Conservation (phyloP, 1,140 invertebrate genomes). For the Drosophila saltans region DNA sequence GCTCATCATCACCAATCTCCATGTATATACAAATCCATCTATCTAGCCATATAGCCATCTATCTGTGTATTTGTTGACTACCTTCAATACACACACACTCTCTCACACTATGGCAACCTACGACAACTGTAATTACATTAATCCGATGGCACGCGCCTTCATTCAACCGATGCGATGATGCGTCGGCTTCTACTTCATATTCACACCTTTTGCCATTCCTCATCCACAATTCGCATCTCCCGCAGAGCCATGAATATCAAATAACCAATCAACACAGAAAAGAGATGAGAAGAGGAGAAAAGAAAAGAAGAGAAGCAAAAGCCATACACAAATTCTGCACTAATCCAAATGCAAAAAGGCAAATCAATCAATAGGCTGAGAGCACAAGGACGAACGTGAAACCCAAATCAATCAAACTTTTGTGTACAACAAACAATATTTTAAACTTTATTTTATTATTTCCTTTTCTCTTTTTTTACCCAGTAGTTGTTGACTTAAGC, state of each 20-base stretch:
- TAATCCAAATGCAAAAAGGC: constrained; percentile 68
- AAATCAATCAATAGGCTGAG: constrained; percentile 67
- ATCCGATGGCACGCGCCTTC: constrained; percentile 63
- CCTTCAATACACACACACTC: constrained; percentile 21
- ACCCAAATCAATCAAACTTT: constrained; percentile 78
- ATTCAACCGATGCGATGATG: background rate
- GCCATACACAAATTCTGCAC: constrained; percentile 43
- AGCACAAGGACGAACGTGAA: constrained; percentile 47
- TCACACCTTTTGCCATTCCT: constrained; percentile 36
- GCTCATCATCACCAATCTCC: constrained; percentile 1
- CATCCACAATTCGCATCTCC: constrained; percentile 19
- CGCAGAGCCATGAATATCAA: constrained; percentile 72
- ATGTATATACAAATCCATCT: constrained; percentile 32
- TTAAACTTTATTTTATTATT: constrained; percentile 47
- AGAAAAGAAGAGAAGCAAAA: background rate
- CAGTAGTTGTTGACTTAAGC: constrained; percentile 55
- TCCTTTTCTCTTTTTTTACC: background rate
- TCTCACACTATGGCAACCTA: constrained; percentile 51
- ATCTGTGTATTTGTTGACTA: constrained; percentile 31
- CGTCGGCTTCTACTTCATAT: constrained; percentile 25
- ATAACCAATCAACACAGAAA: constrained; percentile 75
- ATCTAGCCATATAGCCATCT: constrained; percentile 7
- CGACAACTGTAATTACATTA: constrained; percentile 78
- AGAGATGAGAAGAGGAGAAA: constrained; percentile 22
- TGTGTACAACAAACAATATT: constrained; percentile 61